These are phyloP conservation scores for Cuniculus paca DNA, from an alignment of 2,797 vertebrate genomes.

Conservation along the genomic window DNA sequence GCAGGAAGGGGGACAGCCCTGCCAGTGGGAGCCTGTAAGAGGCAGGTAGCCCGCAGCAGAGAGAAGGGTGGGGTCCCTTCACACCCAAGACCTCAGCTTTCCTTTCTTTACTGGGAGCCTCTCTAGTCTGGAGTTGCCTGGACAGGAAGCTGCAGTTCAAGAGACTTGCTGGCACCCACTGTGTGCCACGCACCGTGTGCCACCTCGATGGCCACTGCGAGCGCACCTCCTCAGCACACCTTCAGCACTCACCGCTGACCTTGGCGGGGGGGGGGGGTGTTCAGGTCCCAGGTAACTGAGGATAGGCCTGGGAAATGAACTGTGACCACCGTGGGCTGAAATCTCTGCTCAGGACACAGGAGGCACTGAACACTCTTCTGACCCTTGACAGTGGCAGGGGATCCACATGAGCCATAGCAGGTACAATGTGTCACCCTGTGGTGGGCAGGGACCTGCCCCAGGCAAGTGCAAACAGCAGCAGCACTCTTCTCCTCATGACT, in stretches of 20 bases:
- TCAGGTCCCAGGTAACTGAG: not conserved
- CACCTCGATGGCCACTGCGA: not conserved
- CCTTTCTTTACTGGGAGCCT: not conserved
- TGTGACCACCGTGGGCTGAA: not conserved
- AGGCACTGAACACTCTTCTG: not conserved
- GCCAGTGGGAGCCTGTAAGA: not conserved
- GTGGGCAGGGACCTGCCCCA: not conserved
- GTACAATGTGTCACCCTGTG: rapidly evolving
- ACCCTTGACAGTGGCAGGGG: not conserved
- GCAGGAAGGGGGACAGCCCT: not conserved
- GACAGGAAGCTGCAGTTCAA: not conserved
- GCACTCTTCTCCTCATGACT: rapidly evolving
- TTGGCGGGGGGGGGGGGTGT: not conserved
- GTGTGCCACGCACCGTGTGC: not conserved
- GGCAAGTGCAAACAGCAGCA: not conserved
- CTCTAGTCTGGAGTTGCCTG: not conserved
- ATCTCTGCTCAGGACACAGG: not conserved
- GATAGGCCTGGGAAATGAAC: not conserved
- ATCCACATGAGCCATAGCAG: rapidly evolving
- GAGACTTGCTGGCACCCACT: not conserved
- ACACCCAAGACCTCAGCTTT: not conserved
- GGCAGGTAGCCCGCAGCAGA: not conserved
- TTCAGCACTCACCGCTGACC: not conserved
- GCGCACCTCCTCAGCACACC: not conserved
- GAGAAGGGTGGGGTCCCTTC: not conserved